Evolutionary conservation across 2,797 vertebrate genomes (phyloP), one percentile per base, ranked within the genome.

Genomic region (Myiothlypis coronata): DNA sequence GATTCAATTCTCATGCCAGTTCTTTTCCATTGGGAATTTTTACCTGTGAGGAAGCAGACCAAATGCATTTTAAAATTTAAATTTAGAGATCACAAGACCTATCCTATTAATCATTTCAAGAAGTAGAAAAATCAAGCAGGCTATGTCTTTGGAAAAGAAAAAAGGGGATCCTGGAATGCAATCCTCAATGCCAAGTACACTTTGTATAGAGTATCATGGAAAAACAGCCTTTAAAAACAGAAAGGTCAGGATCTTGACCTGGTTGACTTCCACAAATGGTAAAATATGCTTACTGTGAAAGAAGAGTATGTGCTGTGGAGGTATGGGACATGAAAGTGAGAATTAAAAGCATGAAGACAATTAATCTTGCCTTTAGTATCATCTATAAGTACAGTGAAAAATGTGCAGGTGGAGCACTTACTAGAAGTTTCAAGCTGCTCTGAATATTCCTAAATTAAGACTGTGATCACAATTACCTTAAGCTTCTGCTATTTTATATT

Each of bases 141-240:
- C 59, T 52, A 14, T 37, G 68, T 93, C 55, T 95, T 86, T 88
- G 63, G 67, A 79, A 83, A 83, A 95, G 86, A 87, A 87, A 92
- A 90, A 87, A 75, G 53, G 55, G 39, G 47, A 52, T 95, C 59
- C 44, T 91, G 95, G 95, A 97, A 97, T 92, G 91, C 63, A 81
- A 56, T 63, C 41, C 44, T 88, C 44, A 76, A 87, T 86, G 94
- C 94, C 94, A 97, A 97, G 94, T 94, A 95, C 89, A 83, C 77
- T 97, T 97, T 94, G 92, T 96, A 52, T 90, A 68, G 77, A 83
- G 63, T 76, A 88, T 57, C 44, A n/a, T 41, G 74, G 94, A 95
- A 94, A 96, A 96, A 90, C 32, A 93, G 55, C 59, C 79, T 81
- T 75, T 92, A 95, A 96, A 96, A 96, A 94, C 15, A 70, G 94